These are phyloP conservation scores for Nannobrachium achirus DNA, from an alignment of 2,113 vertebrate genomes.

Conservation along the genomic window DNA sequence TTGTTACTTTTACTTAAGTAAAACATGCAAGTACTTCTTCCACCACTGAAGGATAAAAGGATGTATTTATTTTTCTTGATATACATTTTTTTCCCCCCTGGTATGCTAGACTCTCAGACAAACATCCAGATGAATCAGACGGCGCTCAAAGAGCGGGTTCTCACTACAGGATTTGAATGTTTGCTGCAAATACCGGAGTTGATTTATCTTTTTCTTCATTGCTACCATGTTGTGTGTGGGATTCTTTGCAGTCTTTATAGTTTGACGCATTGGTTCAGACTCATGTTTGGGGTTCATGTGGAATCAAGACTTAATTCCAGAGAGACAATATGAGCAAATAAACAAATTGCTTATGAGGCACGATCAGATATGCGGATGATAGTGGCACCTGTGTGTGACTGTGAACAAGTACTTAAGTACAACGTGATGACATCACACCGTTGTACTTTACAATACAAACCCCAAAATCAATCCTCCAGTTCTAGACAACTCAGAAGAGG, in stretches of 20 bases:
- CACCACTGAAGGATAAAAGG: no score
- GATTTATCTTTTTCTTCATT: background rate
- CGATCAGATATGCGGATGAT: no score
- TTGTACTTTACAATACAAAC: no score
- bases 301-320: background rate
- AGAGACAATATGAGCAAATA: no score
- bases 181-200: slow-evolving; percentile 40
- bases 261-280: slow-evolving; percentile 19
- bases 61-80: slow-evolving; percentile 58
- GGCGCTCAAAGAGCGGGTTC: slow-evolving; percentile 61
- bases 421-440: no score
- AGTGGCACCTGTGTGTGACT: no score
- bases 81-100: slow-evolving; percentile 27
- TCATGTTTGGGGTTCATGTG: slow-evolving; percentile 28
- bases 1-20: no score
- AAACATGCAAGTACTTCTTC: no score
- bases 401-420: no score
- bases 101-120: slow-evolving; percentile 30
- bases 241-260: slow-evolving; percentile 28
- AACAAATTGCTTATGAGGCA: no score
- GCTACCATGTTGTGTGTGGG: background rate
- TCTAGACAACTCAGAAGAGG: no score
- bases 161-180: slow-evolving; percentile 67
- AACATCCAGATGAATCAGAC: slow-evolving; percentile 39
- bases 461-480: no score